Base-by-base conservation (phyloP, 2,113 vertebrate genomes). In the Ellobius talpinus region DNA sequence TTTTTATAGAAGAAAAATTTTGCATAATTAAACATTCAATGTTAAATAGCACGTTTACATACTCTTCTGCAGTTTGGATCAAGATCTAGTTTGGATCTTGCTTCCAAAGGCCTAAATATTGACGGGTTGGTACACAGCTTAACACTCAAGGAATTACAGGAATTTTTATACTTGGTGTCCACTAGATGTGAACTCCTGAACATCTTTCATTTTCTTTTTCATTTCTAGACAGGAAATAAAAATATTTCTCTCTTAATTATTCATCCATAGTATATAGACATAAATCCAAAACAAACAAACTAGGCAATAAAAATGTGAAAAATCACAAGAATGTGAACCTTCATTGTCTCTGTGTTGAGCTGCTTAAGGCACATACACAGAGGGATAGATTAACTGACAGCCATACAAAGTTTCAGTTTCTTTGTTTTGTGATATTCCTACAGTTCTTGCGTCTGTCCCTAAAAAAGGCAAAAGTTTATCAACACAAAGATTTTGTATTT, bases 241-340 rank as follows among this genome's bases (percentile, higher is more conserved):
- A 11, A 10, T 13, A 5, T 66, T 42, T 16, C 17, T 52, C 33
- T 39, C 3, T 33, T 63, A 77, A 14, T 0, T n/a, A 26, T 11
- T 55, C 36, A 47, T 17, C 1, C 8, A 0, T 10, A 11, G 3
- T 42, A 4, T 2, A 0, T 4, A 42, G 6, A 6, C 36, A 58
- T 13, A 68, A 26, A 23, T 2, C 39, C 31, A 17, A 52, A 55
- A 33, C 1, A 68, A 31, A 21, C 4, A 12, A 13, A 3, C 24
- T 45, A 87, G 5, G 5, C 6, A 63, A 87, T 26, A 8, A 77
- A 45, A 77, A 36, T 7, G 11, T 12, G 61, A 24, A 16, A 16
- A 26, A 77, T 19, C 9, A 10, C 52, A 76, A 70, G 21, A 70
- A 47, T 79, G 13, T 19, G 36, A 58, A 58, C 12, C 5, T 55